phyloP scores from a whole-genome alignment of 2,113 vertebrate species.

The Cyrtonyx montezumae region DNA sequence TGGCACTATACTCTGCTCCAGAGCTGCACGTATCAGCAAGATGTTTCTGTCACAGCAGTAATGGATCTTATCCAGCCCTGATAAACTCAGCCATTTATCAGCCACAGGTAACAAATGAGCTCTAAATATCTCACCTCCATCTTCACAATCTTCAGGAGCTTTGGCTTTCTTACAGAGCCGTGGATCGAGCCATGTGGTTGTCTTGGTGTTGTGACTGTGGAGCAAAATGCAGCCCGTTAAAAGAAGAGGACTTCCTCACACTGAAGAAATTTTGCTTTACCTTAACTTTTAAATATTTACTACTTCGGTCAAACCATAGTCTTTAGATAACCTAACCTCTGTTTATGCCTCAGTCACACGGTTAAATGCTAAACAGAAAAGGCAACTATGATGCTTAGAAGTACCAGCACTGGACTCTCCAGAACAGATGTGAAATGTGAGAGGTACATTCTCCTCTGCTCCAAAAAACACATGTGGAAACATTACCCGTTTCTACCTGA shows the following conservation, averaged over 20 bases:
- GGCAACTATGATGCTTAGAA: background rate
- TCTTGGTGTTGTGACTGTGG: conserved; percentile 95
- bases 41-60: background rate
- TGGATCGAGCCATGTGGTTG: conserved; percentile 98
- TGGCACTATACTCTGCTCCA: background rate
- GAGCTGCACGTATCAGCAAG: rapidly evolving
- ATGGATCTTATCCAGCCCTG: background rate
- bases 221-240: conserved; percentile 44
- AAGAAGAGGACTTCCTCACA: background rate
- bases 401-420: background rate
- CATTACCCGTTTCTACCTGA: background rate
- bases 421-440: background rate
- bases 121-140: conserved; percentile 87
- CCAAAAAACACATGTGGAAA: background rate
- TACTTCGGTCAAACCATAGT: background rate
- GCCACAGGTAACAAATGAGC: background rate
- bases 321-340: background rate
- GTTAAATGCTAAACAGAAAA: background rate
- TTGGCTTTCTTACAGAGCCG: conserved; percentile 98
- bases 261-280: background rate
- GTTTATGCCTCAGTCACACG: background rate
- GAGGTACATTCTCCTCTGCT: background rate
- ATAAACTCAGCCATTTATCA: background rate
- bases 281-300: background rate
- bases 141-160: conserved; percentile 95